Evolutionary conservation across 2,113 vertebrate species (phyloP).

Genomic region (Theropithecus gelada): DNA sequence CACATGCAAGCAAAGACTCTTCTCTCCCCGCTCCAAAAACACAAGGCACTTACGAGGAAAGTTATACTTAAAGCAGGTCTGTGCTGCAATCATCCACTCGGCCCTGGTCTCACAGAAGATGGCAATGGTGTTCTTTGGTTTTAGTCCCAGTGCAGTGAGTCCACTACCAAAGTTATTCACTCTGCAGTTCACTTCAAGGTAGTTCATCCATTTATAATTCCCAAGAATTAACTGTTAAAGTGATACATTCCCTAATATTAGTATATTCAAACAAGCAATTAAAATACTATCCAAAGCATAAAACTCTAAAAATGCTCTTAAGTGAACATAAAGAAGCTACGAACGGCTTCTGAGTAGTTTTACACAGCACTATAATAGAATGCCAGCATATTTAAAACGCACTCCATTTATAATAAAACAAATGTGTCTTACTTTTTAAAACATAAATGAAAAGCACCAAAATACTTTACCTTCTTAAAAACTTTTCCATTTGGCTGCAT

Average conservation of each 20-base stretch:
- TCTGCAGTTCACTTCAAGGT: conserved; percentile 88
- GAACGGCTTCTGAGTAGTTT: not conserved
- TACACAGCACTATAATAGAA: not conserved
- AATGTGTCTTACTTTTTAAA: not conserved
- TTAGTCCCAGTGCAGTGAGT: conserved; percentile 90
- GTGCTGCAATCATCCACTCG: conserved; percentile 96
- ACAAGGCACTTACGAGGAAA: conserved; percentile 91
- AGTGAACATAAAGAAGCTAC: not conserved
- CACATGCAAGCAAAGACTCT: not conserved
- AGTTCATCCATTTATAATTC: conserved; percentile 93
- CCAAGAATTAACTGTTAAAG: conserved; percentile 92
- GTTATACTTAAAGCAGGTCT: conserved; percentile 95
- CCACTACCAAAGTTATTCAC: conserved; percentile 90
- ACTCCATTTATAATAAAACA: conserved; percentile 1
- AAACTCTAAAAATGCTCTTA: conserved; percentile 1
- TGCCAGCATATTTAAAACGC: conserved; percentile 15
- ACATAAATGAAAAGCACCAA: not conserved
- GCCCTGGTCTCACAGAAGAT: conserved; percentile 98
- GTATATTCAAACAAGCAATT: conserved; percentile 32
- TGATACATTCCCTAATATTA: not conserved
- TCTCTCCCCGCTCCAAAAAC: not conserved
- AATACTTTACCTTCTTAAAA: conserved; percentile 95
- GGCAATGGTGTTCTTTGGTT: conserved; percentile 91
- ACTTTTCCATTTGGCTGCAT: conserved; percentile 95
- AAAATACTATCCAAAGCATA: not conserved